These are phyloP conservation scores for Eira barbara DNA, from an alignment of 2,113 vertebrate species.

Conservation along the genomic window DNA sequence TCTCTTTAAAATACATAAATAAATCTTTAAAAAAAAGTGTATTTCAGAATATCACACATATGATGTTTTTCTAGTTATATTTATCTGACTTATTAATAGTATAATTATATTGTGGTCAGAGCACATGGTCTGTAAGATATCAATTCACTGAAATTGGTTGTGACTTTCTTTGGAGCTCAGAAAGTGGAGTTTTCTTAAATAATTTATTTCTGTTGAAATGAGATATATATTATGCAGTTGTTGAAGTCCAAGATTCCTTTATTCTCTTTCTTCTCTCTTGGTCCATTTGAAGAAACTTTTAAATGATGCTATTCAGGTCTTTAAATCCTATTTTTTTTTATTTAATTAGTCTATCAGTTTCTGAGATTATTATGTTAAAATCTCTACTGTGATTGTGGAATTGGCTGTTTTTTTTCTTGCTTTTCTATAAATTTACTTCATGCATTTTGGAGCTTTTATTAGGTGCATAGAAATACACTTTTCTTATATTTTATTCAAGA, in stretches of 20 bases:
- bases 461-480: not conserved
- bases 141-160: not conserved
- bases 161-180: not conserved
- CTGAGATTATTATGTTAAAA: not conserved
- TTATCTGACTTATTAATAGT: not conserved
- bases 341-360: not conserved
- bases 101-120: not conserved
- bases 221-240: not conserved
- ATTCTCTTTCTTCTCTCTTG: not conserved
- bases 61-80: not conserved
- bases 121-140: not conserved
- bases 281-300: not conserved
- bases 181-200: not conserved
- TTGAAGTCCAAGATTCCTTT: not conserved
- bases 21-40: not conserved
- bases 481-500: not conserved
- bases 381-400: not conserved
- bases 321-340: not conserved
- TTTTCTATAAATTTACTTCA: not conserved
- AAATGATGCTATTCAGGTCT: not conserved
- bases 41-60: not conserved
- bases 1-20: not conserved
- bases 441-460: not conserved
- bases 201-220: not conserved
- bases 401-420: not conserved